Base-by-base conservation (phyloP, 1,140 invertebrate genomes). In the Pachypeltis micranthus region DNA sequence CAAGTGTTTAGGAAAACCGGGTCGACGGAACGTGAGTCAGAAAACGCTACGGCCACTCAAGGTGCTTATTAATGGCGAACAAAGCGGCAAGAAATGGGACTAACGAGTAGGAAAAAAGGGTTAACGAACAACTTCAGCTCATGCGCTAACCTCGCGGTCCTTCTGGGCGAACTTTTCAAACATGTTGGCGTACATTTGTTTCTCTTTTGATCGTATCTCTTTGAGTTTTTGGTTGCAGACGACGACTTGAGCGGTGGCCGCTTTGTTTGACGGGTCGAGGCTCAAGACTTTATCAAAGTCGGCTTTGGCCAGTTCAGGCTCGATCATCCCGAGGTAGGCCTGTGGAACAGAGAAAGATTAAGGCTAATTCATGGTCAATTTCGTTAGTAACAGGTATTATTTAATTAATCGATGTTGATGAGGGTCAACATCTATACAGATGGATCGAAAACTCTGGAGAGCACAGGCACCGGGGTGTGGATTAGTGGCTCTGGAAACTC, bases 161-260 rank as follows among this genome's bases (percentile, higher is more conserved):
- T 82, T 80, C 69, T 85, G 82, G 1, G 88, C 88, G 76, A 91
- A 88, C 74, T 89, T 90, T 66, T 89, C 85, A 73, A 99, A 98
- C 91, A 99, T 96, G 73, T 93, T 94, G 1, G 85, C 85, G 75
- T 95, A 99, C 12, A 92, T 79, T 70, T 89, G 85, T 77, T 93
- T 95, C 72, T 98, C 94, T 67, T 85, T 85, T 44, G 83, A 78
- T 61, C 84, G 79, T 66, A 89, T 83, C 64, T 88, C 81, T 74
- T 87, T 88, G 2, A 95, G 80, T 55, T 85, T 80, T 62, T 83
- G 79, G 59, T 84, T 83, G 74, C 90, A 93, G 21, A 85, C 69
- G 0, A 78, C 70, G 19, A 93, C 76, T 71, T 94, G 87, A 70
- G 89, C 85, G 21, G 80, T 78, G 0, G 93, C 94, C 12, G 91